phyloP scores from a whole-genome alignment of 2,888 invertebrate genomes.

The Cantharis flavilabris region DNA sequence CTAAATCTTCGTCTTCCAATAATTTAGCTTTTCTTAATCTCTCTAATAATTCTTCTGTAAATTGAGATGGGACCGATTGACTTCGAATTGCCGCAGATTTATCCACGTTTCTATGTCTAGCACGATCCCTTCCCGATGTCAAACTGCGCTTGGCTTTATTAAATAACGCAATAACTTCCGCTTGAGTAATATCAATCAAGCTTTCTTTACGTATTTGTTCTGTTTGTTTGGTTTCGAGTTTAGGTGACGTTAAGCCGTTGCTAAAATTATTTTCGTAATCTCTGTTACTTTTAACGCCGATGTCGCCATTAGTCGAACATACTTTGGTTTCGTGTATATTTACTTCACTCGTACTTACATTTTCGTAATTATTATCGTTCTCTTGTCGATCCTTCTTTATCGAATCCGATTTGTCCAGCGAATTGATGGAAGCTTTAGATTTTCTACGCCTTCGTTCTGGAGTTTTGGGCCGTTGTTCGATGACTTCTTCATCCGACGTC shows the following conservation, averaged over 20 bases:
- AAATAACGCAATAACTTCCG: conserved; percentile 45
- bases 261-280: neutral
- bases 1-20: conserved; percentile 41
- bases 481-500: conserved; percentile 52
- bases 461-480: conserved; percentile 42
- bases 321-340: neutral
- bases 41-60: conserved; percentile 56
- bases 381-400: neutral
- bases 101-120: conserved; percentile 41
- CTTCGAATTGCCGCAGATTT: conserved; percentile 57
- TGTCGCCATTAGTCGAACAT: neutral
- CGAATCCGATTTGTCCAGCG: neutral
- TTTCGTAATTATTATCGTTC: neutral
- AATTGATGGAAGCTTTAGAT: neutral
- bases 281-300: neutral
- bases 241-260: neutral
- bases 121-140: conserved; percentile 39
- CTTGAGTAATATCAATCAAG: conserved; percentile 44
- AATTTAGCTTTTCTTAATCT: conserved; percentile 42
- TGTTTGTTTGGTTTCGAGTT: conserved; percentile 11
- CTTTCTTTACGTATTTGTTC: conserved; percentile 32
- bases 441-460: conserved; percentile 46
- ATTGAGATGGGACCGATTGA: conserved; percentile 61
- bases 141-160: conserved; percentile 51
- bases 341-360: neutral